Evolutionary conservation across 2,113 vertebrate genomes (phyloP).

Genomic region (Callocephalon fimbriatum): DNA sequence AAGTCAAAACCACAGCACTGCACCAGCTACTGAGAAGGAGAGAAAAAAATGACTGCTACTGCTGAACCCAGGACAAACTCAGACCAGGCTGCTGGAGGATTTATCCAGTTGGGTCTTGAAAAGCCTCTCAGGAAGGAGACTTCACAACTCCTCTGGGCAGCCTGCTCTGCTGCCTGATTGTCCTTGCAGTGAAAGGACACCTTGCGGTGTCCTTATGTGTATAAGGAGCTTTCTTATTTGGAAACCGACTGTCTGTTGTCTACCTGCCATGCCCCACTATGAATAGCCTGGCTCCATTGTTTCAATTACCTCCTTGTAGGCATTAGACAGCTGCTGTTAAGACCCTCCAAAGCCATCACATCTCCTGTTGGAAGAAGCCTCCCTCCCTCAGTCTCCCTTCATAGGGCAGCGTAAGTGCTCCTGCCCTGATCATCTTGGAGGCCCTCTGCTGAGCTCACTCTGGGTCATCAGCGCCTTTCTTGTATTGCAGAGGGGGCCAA

Average conservation of each 20-base stretch:
- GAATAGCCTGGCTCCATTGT: not conserved
- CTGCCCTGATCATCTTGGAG: not conserved
- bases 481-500: not conserved
- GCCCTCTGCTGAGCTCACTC: not conserved
- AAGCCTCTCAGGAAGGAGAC: not conserved
- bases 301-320: not conserved
- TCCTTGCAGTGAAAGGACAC: not conserved
- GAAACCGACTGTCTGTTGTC: not conserved
- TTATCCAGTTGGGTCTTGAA: not conserved
- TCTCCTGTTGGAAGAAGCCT: not conserved
- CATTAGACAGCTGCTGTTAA: not conserved
- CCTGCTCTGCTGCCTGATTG: not conserved
- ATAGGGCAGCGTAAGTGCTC: not conserved
- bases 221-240: not conserved
- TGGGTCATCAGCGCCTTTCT: fast-evolving
- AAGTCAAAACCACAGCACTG: no score
- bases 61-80: no score
- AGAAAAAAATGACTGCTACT: no score
- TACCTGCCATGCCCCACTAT: not conserved
- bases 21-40: no score
- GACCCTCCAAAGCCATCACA: not conserved
- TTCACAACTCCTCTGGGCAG: not conserved
- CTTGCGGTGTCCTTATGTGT: not conserved
- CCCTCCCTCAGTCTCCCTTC: not conserved
- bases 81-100: fast-evolving